Percentiles rank a stretch among this genome's conserved stretches.
Evolutionary conservation across 2,797 vertebrate species (phyloP).

Genomic region (Galagoides demidoff): DNA sequence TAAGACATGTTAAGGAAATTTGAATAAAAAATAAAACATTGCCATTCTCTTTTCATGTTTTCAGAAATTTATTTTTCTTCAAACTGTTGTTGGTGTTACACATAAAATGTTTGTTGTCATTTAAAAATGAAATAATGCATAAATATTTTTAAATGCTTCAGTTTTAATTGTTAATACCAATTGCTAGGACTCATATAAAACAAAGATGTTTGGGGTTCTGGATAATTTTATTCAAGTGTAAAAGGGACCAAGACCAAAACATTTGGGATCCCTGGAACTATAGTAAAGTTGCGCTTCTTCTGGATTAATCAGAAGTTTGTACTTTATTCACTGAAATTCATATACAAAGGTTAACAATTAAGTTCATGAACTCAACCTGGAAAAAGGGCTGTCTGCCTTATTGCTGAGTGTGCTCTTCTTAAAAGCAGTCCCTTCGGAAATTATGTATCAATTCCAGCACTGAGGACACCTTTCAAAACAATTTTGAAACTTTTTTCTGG

Average conservation of each 20-base stretch:
- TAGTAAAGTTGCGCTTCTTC: not conserved
- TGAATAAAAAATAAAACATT: not conserved
- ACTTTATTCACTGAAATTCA: not conserved
- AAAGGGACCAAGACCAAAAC: not conserved
- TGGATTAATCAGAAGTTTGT: not conserved
- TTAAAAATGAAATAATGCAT: not conserved
- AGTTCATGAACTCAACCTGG: too few species aligned
- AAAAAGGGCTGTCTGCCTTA: too few species aligned
- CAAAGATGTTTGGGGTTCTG: not conserved
- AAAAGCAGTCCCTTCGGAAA: too few species aligned
- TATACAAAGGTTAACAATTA: too few species aligned
- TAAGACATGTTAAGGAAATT: not conserved
- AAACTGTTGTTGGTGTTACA: not conserved
- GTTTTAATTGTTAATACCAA: not conserved
- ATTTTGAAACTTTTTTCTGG: too few species aligned
- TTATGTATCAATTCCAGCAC: too few species aligned
- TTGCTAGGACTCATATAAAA: not conserved
- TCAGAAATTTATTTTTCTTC: constrained; percentile 4
- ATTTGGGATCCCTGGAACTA: not conserved
- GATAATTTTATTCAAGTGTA: not conserved
- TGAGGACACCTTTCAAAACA: too few species aligned
- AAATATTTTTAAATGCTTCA: not conserved
- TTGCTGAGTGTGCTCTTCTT: too few species aligned
- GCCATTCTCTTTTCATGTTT: not conserved
- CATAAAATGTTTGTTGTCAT: not conserved